Percentiles rank a stretch among this genome's conserved stretches.
Evolutionary conservation across 2,888 invertebrate species (phyloP).

Genomic region (Drosophila atroscutellata): DNA sequence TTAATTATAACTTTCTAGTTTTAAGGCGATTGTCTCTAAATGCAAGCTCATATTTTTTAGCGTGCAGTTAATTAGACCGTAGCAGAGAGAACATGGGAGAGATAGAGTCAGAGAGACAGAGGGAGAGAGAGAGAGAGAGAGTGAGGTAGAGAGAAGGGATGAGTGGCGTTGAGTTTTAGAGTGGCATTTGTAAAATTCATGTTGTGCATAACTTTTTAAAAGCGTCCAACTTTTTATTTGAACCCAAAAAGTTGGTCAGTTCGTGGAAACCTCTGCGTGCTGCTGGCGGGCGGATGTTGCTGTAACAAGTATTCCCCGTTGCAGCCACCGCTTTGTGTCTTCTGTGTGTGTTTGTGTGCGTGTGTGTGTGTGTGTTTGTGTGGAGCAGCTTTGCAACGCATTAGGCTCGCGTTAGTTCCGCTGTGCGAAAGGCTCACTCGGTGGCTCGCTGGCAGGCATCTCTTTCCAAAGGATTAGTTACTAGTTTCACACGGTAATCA

Average conservation of each 20-base stretch:
- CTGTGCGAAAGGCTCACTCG: not conserved
- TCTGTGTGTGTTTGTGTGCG: not conserved
- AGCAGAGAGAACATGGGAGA: not conserved
- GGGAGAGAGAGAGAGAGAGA: not conserved
- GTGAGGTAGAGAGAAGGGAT: not conserved
- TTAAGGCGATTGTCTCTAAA: not conserved
- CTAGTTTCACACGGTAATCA: slow-evolving; percentile 35
- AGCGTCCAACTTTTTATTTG: slow-evolving; percentile 56
- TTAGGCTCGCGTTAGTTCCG: slow-evolving; percentile 58
- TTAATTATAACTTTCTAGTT: not conserved
- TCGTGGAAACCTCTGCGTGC: not conserved
- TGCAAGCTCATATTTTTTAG: not conserved
- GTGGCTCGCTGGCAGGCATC: not conserved
- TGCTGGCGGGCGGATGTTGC: not conserved
- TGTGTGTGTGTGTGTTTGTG: not conserved
- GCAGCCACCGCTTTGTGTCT: slow-evolving; percentile 5
- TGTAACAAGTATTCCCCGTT: not conserved
- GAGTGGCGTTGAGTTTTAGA: slow-evolving; percentile 22
- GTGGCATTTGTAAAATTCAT: slow-evolving; percentile 58
- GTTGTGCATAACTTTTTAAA: slow-evolving; percentile 60
- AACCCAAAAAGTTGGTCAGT: slow-evolving; percentile 49
- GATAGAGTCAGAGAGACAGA: not conserved
- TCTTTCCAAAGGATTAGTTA: slow-evolving; percentile 36
- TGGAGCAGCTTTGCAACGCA: slow-evolving; percentile 32
- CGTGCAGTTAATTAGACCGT: not conserved